Evolutionary conservation across 53 echinoderm and acorn worm species (phyloP), one percentile per base, ranked within the genome.

Genomic region (Mesocentrotus franciscanus): DNA sequence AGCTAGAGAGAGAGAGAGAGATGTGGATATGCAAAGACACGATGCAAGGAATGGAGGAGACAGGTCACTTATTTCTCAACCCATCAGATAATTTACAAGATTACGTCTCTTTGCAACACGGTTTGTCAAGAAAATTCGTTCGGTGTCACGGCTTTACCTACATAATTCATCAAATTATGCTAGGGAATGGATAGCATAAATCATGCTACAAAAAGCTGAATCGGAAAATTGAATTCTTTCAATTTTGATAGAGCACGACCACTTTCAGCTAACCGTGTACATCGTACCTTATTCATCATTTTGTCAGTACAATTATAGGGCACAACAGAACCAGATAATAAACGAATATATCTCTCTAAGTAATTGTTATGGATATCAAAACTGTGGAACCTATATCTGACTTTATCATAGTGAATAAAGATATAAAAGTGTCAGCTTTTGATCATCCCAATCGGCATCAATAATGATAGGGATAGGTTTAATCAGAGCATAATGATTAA

Each of bases 401-500:
- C 81, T 39, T 39, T 8, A 8, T 16, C 13, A 10, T 39, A 58
- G 58, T 14, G 58, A 87, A 87, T 87, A 57, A 58, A 58, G 24
- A 87, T 87, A 39, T 49, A 87, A 26, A 55, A 87, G 12, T n/a
- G 57, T 14, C 59, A 58, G 32, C 36, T 36, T 81, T 81, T 33
- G 36, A 39, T 39, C 81, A 16, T 27, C 26, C n/a, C n/a, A 18
- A 87, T 87, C 58, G 58, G 26, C 58, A 57, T 12, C 59, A 87
- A 57, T 26, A 87, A n/a, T 29, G 56, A 58, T 29, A 87, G 57
- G 85, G 87, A 87, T 87, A 49, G 27, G 56, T 58, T 9, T 87
- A 87, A 87, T 87, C 87, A 87, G 87, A 87, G 87, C 87, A 87
- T 57, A 87, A 87, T 87, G 58, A 87, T 87, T 87, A 87, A 87